Evolutionary conservation across 2,113 vertebrate genomes (phyloP).

Genomic region (Strix uralensis): DNA sequence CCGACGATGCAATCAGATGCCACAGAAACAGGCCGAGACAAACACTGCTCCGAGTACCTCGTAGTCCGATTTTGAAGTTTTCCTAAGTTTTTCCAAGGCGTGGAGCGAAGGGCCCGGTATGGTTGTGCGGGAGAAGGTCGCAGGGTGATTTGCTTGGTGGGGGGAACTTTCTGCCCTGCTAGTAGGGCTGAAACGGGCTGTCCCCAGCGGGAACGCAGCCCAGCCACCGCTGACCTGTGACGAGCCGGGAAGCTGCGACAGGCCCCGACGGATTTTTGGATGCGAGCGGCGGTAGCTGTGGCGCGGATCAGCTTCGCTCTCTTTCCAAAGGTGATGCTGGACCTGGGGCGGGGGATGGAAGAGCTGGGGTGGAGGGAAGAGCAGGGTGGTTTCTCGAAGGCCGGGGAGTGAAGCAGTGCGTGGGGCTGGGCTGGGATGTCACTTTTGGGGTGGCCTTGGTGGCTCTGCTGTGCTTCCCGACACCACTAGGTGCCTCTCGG

Average conservation of each 20-base stretch:
- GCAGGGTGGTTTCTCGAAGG: neutral
- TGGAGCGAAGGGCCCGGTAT: fast-evolving
- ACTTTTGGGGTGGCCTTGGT: constrained; percentile 42
- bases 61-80: fast-evolving
- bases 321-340: neutral
- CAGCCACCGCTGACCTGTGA: neutral
- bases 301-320: fast-evolving
- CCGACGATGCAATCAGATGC: neutral
- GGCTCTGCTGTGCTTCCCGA: constrained; percentile 29
- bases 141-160: fast-evolving
- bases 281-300: fast-evolving
- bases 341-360: neutral
- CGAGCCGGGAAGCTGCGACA: fast-evolving
- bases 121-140: neutral
- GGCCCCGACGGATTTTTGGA: fast-evolving
- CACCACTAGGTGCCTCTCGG: constrained; percentile 55
- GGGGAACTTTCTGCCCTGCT: neutral
- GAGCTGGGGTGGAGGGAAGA: neutral
- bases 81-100: neutral
- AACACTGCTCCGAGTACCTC: fast-evolving
- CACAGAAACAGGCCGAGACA: neutral
- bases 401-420: neutral
- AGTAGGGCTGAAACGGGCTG: neutral
- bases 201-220: fast-evolving
- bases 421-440: neutral